These are phyloP conservation scores for Lutjanus erythropterus DNA, from an alignment of 2,113 vertebrate species.

Conservation along the genomic window DNA sequence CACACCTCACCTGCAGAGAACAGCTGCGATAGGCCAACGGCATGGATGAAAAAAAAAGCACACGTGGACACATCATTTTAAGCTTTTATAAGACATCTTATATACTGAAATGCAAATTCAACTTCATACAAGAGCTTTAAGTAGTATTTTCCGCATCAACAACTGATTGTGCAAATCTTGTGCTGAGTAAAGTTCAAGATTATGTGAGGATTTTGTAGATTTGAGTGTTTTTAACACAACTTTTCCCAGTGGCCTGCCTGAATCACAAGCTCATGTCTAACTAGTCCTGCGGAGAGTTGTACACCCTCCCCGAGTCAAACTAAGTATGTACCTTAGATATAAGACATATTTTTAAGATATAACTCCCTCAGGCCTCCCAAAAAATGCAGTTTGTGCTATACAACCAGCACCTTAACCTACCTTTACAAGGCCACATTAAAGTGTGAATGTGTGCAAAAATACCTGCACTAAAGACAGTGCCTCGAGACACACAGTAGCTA, in stretches of 20 bases:
- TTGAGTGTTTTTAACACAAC: constrained; percentile 18
- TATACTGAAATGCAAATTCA: constrained; percentile 46
- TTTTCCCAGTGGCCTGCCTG: neutral
- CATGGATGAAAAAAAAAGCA: constrained; percentile 8
- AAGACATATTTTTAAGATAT: constrained; percentile 13
- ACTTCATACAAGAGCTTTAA: constrained; percentile 51
- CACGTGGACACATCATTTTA: neutral
- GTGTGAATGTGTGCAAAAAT: constrained; percentile 50
- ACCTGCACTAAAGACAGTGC: constrained; percentile 22
- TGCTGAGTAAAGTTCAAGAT: constrained; percentile 54
- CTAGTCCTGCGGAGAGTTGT: neutral
- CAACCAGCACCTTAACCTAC: constrained; percentile 18
- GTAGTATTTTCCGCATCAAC: constrained; percentile 42
- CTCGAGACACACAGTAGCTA: constrained; percentile 21
- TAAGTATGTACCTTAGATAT: constrained; percentile 8
- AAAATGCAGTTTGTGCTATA: constrained; percentile 36
- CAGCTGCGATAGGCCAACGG: no score
- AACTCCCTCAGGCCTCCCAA: constrained; percentile 10
- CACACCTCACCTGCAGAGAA: no score
- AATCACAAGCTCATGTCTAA: constrained; percentile 1
- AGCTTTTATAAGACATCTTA: constrained; percentile 64
- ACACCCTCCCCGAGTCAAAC: neutral
- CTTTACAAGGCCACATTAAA: constrained; percentile 58
- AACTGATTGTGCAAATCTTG: constrained; percentile 75
- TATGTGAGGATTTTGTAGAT: constrained; percentile 25